Percentiles rank a stretch among this genome's conserved stretches.
phyloP scores from a whole-genome alignment of 2,888 invertebrate species.

The Nezara viridula region DNA sequence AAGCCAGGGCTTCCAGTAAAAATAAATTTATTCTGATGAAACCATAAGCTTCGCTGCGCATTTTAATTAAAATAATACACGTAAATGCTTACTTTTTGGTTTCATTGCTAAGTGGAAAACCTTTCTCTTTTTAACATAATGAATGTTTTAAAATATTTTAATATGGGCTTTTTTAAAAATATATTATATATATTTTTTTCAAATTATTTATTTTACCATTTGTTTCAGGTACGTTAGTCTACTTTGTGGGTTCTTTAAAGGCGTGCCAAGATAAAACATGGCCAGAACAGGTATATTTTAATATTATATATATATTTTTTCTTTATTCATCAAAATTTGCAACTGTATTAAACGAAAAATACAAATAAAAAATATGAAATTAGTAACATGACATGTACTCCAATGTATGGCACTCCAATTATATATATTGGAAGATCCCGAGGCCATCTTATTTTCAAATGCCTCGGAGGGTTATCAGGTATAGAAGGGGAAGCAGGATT shows the following conservation, averaged over 20 bases:
- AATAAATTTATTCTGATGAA: constrained; percentile 16
- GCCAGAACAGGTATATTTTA: neutral
- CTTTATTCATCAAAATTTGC: too few relatives aligned
- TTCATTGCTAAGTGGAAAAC: neutral
- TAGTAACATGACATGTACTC: too few relatives aligned
- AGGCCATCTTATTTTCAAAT: too few relatives aligned
- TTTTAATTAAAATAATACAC: constrained; percentile 7
- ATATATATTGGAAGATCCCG: too few relatives aligned
- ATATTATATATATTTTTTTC: neutral
- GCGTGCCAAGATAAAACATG: neutral
- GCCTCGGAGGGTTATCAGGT: too few relatives aligned
- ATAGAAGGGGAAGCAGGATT: too few relatives aligned
- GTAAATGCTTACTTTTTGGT: neutral
- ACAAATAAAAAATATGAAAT: too few relatives aligned
- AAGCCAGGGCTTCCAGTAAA: neutral
- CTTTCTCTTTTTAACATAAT: neutral
- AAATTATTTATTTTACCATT: neutral
- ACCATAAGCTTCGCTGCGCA: neutral
- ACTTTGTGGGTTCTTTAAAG: neutral
- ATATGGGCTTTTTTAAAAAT: neutral
- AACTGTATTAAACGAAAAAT: too few relatives aligned
- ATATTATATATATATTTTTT: too few relatives aligned
- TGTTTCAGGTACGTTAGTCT: neutral
- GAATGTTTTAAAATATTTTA: neutral
- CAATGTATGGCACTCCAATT: too few relatives aligned